Evolutionary conservation across 2,888 invertebrate genomes (phyloP).

Genomic region (Chouioia cunea): DNA sequence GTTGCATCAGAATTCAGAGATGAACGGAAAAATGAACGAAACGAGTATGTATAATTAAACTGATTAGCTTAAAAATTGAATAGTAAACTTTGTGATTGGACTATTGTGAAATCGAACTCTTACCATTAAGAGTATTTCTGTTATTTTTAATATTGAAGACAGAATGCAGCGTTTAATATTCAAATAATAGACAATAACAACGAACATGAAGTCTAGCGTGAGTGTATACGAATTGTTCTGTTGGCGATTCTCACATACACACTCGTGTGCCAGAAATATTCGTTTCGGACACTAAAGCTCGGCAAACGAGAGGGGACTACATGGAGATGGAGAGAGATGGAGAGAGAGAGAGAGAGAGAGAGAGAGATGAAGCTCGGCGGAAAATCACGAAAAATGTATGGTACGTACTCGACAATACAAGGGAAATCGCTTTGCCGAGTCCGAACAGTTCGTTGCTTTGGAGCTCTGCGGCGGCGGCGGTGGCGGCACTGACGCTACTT

Average conservation of each 20-base stretch:
- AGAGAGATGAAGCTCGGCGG: slow-evolving; percentile 26
- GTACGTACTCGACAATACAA: slow-evolving; percentile 47
- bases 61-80: no score
- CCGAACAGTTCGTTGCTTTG: slow-evolving; percentile 6
- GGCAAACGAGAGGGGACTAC: neutral
- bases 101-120: no score
- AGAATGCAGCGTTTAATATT: neutral
- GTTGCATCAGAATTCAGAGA: no score
- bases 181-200: slow-evolving; percentile 30
- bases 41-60: no score
- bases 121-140: no score
- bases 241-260: slow-evolving; percentile 47
- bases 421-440: slow-evolving; percentile 48
- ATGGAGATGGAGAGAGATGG: neutral
- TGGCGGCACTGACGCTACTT: neutral
- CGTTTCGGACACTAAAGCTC: neutral
- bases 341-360: slow-evolving; percentile 22
- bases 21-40: no score
- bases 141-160: no score
- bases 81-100: no score
- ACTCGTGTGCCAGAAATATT: neutral
- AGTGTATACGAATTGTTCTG: slow-evolving; percentile 15
- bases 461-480: slow-evolving; percentile 1
- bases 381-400: slow-evolving; percentile 49
- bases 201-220: slow-evolving; percentile 16